These are phyloP conservation scores for Alca torda DNA, from an alignment of 2,797 vertebrate species.

Conservation along the genomic window DNA sequence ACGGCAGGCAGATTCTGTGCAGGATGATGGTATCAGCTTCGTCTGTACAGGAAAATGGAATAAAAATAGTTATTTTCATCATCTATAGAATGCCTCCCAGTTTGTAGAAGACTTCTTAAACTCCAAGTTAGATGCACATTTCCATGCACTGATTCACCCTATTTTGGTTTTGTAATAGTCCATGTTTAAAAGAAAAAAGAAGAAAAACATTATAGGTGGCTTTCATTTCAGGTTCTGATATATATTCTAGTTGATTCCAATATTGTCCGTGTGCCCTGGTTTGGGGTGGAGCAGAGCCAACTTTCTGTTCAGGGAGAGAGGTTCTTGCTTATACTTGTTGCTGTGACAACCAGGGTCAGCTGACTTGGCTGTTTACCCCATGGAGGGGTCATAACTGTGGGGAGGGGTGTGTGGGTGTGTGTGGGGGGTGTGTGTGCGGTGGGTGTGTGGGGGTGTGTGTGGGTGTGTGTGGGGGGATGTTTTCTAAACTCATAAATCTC, in stretches of 20 bases:
- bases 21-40: not conserved
- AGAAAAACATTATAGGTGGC: not conserved
- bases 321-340: too few relatives aligned
- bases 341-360: too few relatives aligned
- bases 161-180: not conserved
- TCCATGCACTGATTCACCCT: not conserved
- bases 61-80: not conserved
- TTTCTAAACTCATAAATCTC: too few relatives aligned
- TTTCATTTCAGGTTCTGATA: not conserved
- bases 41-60: not conserved
- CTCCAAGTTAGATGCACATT: not conserved
- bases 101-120: not conserved
- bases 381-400: too few relatives aligned
- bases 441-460: too few relatives aligned
- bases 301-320: too few relatives aligned
- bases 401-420: too few relatives aligned
- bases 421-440: too few relatives aligned
- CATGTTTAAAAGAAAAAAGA: not conserved
- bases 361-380: too few relatives aligned
- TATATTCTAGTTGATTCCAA: not conserved
- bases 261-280: not conserved
- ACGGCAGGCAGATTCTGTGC: fast-evolving
- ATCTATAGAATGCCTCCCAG: not conserved
- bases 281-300: too few relatives aligned
- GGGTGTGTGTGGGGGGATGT: too few relatives aligned